These are phyloP conservation scores for Phasianus colchicus DNA, from an alignment of 2,113 vertebrate species.

Conservation along the genomic window DNA sequence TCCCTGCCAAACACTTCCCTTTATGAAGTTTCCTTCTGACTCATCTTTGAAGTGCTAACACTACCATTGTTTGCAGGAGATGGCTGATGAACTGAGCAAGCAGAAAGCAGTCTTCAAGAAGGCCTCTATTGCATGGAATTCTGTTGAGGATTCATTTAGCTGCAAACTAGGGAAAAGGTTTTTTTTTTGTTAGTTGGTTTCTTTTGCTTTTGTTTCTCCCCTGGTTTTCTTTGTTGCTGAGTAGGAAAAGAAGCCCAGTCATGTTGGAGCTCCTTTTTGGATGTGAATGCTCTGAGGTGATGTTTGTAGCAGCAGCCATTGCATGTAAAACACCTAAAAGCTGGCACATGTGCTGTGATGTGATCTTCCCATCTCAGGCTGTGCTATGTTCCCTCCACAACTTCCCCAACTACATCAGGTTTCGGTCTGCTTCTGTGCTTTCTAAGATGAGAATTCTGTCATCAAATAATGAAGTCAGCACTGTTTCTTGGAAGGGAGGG, in stretches of 20 bases:
- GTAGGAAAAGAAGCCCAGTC: background rate
- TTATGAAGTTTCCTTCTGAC: background rate
- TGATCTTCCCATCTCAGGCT: background rate
- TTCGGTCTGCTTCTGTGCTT: accelerated
- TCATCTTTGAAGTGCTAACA: background rate
- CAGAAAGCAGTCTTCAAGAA: background rate
- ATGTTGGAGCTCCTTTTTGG: background rate
- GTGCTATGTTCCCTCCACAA: background rate
- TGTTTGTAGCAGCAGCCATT: background rate
- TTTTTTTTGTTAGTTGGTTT: background rate
- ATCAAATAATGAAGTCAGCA: background rate
- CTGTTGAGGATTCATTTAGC: background rate
- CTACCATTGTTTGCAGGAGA: background rate
- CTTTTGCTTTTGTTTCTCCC: accelerated
- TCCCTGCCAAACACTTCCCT: background rate
- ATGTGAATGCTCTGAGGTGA: background rate
- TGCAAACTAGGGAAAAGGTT: background rate
- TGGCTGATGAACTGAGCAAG: background rate
- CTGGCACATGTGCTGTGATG: background rate
- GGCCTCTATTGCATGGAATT: background rate
- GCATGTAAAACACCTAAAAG: background rate
- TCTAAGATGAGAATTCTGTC: background rate
- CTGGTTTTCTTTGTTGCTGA: background rate
- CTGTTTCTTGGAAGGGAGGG: background rate
- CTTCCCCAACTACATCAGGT: background rate